Evolutionary conservation across 2,888 invertebrate species (phyloP).

Genomic region (Lepidocyrtinus sp.): DNA sequence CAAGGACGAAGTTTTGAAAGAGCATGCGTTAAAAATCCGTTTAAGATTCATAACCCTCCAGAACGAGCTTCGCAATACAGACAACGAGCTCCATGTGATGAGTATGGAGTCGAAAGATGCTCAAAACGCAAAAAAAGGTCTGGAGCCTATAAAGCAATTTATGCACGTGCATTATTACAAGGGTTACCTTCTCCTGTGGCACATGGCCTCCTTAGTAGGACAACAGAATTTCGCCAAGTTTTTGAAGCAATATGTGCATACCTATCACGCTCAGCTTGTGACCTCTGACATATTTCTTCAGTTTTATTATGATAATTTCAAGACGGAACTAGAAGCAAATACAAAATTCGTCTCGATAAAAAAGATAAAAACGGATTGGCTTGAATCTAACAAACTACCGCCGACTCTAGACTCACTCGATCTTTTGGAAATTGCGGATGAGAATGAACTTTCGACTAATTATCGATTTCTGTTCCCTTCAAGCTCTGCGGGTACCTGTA

Average conservation of each 20-base stretch:
- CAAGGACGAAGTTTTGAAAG: slow-evolving; percentile 2
- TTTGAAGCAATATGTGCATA: slow-evolving; percentile 70
- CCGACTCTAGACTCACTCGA: slow-evolving; percentile 22
- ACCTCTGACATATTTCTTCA: slow-evolving; percentile 72
- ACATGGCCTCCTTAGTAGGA: slow-evolving; percentile 71
- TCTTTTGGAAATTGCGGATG: background rate
- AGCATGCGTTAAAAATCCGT: slow-evolving; percentile 54
- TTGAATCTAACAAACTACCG: slow-evolving; percentile 35
- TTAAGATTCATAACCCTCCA: slow-evolving; percentile 68
- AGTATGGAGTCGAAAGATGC: slow-evolving; percentile 70
- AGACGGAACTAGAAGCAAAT: background rate
- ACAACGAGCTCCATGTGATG: slow-evolving; percentile 72
- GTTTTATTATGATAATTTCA: slow-evolving; percentile 69
- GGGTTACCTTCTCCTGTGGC: slow-evolving; percentile 73
- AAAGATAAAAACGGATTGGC: slow-evolving; percentile 37
- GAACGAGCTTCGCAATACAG: slow-evolving; percentile 71
- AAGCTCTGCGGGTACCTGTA: background rate
- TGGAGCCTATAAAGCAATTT: slow-evolving; percentile 72
- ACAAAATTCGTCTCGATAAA: slow-evolving; percentile 6
- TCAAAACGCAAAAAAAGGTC: slow-evolving; percentile 72
- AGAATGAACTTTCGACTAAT: too few relatives aligned
- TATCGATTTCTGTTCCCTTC: too few relatives aligned
- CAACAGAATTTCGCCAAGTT: slow-evolving; percentile 70
- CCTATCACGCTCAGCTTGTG: slow-evolving; percentile 72
- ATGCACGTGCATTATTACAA: slow-evolving; percentile 74